Evolutionary conservation across 1,140 invertebrate genomes (phyloP), one percentile per base, ranked within the genome.

Genomic region (Bicyclus anynana): DNA sequence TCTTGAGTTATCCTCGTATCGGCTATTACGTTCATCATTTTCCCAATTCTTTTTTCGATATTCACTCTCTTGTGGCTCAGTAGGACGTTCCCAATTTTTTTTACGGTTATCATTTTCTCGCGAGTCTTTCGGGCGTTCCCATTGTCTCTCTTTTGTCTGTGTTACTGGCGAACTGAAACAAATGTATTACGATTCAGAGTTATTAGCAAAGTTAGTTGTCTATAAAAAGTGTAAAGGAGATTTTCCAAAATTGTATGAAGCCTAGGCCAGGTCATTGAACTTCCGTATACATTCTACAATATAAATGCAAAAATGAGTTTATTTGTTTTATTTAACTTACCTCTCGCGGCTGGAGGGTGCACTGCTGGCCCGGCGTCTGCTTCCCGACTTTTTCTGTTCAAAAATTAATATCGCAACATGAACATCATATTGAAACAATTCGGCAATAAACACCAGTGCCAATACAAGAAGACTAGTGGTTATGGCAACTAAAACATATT

Each of bases 371-470:
- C 89, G 90, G 44, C 89, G 87, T 75, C 87, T 87, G 59, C 74
- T 71, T 57, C 79, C 72, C 66, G 87, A 85, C 67, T 90, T 91
- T 88, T 91, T 91, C 90, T 91, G 87, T 82, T 70, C 59, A 76
- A 87, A 83, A 85, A 53, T 63, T 62, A 65, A 78, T 56, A 67
- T 21, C 38, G 23, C 21, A 54, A 57, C 58, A 65, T 86, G 65
- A 81, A 72, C 65, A 76, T 71, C 50, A 61, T 47, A 48, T 51
- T 62, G 13, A n/a, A 59, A 58, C 47, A 67, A 59, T 7, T 48
- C 12, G 44, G 40, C 59, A 62, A 51, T 61, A 59, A 84, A 87
- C 86, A 87, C 83, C 81, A 85, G 84, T 86, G 84, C 84, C 84
- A 85, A 84, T 80, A 84, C 75, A 85, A 82, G 69, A 80, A 77